phyloP scores from a whole-genome alignment of 2,888 invertebrate species.

The Zeuzera pyrina region DNA sequence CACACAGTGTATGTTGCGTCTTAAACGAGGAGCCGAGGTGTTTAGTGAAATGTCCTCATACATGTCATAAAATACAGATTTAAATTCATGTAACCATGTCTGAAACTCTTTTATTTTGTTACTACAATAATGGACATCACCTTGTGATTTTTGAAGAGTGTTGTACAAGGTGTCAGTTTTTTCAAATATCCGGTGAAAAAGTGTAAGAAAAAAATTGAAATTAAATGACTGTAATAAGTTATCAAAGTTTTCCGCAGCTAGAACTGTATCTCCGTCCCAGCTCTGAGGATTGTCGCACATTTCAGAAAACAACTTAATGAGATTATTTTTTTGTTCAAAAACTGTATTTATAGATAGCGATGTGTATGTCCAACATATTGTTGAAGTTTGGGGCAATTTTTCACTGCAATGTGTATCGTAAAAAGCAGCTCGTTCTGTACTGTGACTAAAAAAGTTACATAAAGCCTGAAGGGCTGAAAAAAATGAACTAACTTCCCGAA shows the following conservation, averaged over 20 bases:
- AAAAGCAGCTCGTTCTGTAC: neutral
- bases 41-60: neutral
- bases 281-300: neutral
- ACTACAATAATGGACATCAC: neutral
- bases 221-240: constrained; percentile 3
- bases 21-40: neutral
- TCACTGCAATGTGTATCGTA: neutral
- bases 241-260: constrained; percentile 1
- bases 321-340: constrained; percentile 3
- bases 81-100: neutral
- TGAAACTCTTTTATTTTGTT: no score
- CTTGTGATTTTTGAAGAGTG: constrained; percentile 6
- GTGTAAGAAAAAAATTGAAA: constrained; percentile 3
- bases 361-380: constrained; percentile 5
- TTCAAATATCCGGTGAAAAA: constrained; percentile 8
- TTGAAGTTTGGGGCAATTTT: neutral
- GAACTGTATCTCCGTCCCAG: neutral
- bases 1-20: neutral
- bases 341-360: constrained; percentile 2
- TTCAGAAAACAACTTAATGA: constrained; percentile 3
- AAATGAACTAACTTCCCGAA: neutral
- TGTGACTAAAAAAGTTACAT: neutral
- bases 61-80: neutral
- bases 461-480: neutral
- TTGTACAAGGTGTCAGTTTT: constrained; percentile 5